A percentile compares a stretch with the other conserved stretches of the same genome.
These are phyloP conservation scores for Hipparchia sbordonii DNA, from an alignment of 2,888 invertebrate genomes.

Conservation along the genomic window DNA sequence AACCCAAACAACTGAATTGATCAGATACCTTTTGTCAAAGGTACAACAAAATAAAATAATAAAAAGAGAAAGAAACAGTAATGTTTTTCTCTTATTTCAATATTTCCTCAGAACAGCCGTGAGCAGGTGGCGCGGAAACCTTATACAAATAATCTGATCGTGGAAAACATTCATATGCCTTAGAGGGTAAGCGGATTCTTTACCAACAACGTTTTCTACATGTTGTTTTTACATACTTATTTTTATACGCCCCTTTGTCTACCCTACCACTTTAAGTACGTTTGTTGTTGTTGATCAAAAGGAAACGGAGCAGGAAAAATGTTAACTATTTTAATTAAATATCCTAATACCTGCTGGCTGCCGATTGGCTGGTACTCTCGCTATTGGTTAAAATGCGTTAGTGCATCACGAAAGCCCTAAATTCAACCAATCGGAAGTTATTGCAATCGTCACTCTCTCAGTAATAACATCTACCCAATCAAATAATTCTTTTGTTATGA, in stretches of 20 bases:
- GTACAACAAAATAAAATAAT: slow-evolving; percentile 1
- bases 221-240: not conserved
- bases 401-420: too few relatives aligned
- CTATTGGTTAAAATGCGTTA: too few relatives aligned
- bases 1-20: not conserved
- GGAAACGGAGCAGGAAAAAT: too few relatives aligned
- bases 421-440: too few relatives aligned
- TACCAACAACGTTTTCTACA: not conserved
- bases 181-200: slow-evolving; percentile 18
- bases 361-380: too few relatives aligned
- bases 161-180: slow-evolving; percentile 25
- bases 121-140: slow-evolving; percentile 33
- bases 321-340: too few relatives aligned
- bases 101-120: slow-evolving; percentile 8
- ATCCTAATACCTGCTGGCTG: too few relatives aligned
- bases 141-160: slow-evolving; percentile 32
- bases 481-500: too few relatives aligned
- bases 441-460: too few relatives aligned
- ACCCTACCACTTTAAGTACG: not conserved
- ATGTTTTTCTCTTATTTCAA: slow-evolving; percentile 17
- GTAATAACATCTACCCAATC: too few relatives aligned
- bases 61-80: not conserved
- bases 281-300: too few relatives aligned
- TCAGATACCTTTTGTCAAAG: not conserved
- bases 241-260: not conserved